These are phyloP conservation scores for Dorcus parallelipipedus DNA, from an alignment of 2,888 invertebrate genomes.

Conservation along the genomic window DNA sequence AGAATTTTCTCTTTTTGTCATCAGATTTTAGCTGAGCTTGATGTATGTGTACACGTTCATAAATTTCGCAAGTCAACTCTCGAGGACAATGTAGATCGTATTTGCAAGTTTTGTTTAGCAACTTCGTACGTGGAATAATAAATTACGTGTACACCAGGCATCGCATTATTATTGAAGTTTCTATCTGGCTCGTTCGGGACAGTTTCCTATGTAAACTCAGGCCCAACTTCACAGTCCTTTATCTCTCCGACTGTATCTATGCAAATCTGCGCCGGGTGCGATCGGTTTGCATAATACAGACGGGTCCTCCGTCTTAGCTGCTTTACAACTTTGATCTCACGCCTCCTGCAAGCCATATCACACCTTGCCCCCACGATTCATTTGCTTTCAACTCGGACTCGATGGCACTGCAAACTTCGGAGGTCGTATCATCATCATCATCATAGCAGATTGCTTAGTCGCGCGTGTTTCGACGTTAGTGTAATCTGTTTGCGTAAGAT, in stretches of 20 bases:
- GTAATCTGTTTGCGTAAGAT: no score
- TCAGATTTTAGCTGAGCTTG: no score
- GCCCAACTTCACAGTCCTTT: not conserved
- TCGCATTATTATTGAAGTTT: not conserved
- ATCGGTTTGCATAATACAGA: slow-evolving; percentile 26
- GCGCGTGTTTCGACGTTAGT: not conserved
- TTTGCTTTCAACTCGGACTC: not conserved
- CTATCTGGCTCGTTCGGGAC: not conserved
- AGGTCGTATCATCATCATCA: not conserved
- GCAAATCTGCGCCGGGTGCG: slow-evolving; percentile 25
- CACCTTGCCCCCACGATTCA: not conserved
- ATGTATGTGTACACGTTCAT: no score
- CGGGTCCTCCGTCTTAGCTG: slow-evolving; percentile 22
- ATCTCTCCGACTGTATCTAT: slow-evolving; percentile 25
- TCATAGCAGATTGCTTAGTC: not conserved
- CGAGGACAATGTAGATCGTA: no score
- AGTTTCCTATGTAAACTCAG: not conserved
- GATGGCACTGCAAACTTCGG: not conserved
- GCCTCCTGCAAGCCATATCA: not conserved
- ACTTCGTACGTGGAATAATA: no score
- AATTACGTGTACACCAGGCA: not conserved
- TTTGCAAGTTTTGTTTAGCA: no score
- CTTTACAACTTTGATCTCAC: slow-evolving; percentile 19
- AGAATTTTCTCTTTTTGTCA: no score
- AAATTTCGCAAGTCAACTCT: no score